Evolutionary conservation across 1,140 invertebrate genomes (phyloP).

Genomic region (Ostrea denselamellosa): DNA sequence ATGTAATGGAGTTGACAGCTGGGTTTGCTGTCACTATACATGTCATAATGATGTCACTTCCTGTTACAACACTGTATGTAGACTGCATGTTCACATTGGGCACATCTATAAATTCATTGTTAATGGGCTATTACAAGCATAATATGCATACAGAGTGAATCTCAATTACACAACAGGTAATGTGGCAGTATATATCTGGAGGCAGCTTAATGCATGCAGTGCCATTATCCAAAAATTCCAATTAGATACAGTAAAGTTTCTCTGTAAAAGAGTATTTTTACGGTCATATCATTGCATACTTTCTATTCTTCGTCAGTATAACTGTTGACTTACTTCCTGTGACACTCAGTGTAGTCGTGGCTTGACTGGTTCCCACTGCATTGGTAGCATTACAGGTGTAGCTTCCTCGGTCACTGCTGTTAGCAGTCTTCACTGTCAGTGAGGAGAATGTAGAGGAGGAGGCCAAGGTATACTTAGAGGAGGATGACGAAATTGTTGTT

Average conservation of each 20-base stretch:
- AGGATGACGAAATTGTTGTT: not conserved
- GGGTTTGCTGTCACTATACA: constrained; percentile 27
- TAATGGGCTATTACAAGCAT: no score
- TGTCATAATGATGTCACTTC: constrained; percentile 30
- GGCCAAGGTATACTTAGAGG: constrained; percentile 12
- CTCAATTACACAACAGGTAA: no score
- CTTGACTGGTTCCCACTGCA: constrained; percentile 39
- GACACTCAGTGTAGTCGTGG: not conserved
- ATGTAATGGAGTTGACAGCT: not conserved
- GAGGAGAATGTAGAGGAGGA: not conserved
- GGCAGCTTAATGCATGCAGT: no score
- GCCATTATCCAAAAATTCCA: no score
- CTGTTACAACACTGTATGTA: constrained; percentile 30
- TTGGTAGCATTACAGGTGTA: constrained; percentile 43
- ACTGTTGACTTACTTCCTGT: not conserved
- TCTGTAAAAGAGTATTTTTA: no score
- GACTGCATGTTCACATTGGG: constrained; percentile 19
- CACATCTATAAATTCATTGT: constrained; percentile 20
- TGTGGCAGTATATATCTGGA: no score
- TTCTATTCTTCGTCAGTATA: not conserved
- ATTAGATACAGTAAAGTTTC: no score
- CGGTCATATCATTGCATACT: no score
- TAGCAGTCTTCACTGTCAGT: constrained; percentile 43
- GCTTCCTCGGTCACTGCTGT: constrained; percentile 43
- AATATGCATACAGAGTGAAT: no score